Conservation (phyloP, 2,113 vertebrate genomes). For the Dunckerocampus dactyliophorus region DNA sequence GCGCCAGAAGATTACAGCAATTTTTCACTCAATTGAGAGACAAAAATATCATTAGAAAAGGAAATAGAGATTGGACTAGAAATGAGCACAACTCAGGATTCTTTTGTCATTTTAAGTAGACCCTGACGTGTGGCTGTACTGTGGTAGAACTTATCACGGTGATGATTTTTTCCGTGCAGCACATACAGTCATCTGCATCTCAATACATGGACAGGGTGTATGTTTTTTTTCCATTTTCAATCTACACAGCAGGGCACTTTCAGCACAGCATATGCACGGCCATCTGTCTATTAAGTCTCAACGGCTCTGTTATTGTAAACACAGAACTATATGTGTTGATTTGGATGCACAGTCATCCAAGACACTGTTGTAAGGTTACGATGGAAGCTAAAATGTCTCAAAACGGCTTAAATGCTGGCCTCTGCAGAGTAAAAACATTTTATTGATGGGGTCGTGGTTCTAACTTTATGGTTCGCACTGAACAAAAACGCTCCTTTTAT, state of each 20-base stretch:
- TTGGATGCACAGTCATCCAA: too few species aligned
- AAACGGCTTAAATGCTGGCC: too few species aligned
- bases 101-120: not conserved
- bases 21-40: too few species aligned
- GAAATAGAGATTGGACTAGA: not conserved
- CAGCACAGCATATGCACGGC: constrained; percentile 35
- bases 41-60: too few species aligned
- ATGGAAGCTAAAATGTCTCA: too few species aligned
- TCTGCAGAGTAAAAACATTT: not conserved
- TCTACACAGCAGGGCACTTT: constrained; percentile 14
- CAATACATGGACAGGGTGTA: not conserved
- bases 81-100: too few species aligned
- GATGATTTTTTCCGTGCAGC: not conserved
- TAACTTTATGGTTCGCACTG: not conserved
- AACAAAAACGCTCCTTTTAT: not conserved
- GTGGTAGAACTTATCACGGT: too few species aligned
- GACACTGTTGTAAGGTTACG: not conserved
- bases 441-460: constrained; percentile 1
- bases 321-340: not conserved
- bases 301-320: constrained; percentile 21
- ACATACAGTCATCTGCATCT: not conserved
- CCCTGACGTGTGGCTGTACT: too few species aligned
- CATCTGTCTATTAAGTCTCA: constrained; percentile 41
- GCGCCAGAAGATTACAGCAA: not conserved
- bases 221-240: constrained; percentile 8